Conservation (phyloP, 2,888 invertebrate species). For the Aethes cnicana region DNA sequence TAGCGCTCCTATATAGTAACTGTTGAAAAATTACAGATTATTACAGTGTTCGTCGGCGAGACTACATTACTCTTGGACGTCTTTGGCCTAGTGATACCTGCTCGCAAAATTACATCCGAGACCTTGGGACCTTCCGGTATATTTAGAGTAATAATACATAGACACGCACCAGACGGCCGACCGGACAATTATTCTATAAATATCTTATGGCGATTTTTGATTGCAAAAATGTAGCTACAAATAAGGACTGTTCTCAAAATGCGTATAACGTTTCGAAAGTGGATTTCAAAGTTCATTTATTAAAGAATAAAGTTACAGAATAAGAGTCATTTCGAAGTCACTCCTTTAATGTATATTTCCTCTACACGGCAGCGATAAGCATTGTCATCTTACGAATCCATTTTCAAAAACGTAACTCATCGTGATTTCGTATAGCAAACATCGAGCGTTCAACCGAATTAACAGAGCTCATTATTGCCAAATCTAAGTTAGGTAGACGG, state of each 20-base stretch:
- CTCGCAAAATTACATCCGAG: constrained; percentile 11
- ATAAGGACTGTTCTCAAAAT: no score
- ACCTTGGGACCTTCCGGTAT: constrained; percentile 9
- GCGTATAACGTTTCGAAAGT: no score
- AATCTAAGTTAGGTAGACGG: constrained; percentile 2
- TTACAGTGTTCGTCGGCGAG: not conserved
- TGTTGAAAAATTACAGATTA: no score
- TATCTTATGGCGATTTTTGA: no score
- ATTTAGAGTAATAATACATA: not conserved
- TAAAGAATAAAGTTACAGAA: no score
- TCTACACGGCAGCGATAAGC: no score
- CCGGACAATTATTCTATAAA: not conserved
- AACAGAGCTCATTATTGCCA: constrained; percentile 29
- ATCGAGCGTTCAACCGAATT: constrained; percentile 36
- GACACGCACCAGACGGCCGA: not conserved
- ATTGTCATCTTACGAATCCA: constrained; percentile 23
- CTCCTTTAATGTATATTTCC: no score
- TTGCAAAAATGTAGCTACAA: no score
- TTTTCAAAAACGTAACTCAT: constrained; percentile 10
- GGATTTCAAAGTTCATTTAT: no score
- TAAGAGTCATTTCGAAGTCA: no score
- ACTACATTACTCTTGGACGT: not conserved
- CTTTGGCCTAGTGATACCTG: no score
- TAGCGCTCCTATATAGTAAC: no score
- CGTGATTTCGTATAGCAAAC: constrained; percentile 13